Evolutionary conservation across 2,113 vertebrate genomes (phyloP).

Genomic region (Engraulis encrasicolus): DNA sequence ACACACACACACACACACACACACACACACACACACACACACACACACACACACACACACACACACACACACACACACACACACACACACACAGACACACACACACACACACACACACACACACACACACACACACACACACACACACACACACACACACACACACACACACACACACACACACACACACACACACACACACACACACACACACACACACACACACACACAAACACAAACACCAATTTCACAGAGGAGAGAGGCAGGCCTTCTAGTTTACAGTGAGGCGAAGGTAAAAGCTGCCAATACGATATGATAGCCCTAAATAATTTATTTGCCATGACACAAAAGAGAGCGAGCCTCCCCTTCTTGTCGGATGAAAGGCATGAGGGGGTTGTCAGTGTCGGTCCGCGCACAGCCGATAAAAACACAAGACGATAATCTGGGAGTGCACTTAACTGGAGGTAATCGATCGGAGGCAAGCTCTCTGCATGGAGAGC

Average conservation of each 20-base stretch:
- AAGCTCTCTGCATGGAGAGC: slow-evolving; percentile 44
- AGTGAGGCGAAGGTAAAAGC: slow-evolving; percentile 49
- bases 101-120: neutral
- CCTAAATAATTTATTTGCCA: slow-evolving; percentile 47
- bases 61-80: too few species aligned
- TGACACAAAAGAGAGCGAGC: slow-evolving; percentile 29
- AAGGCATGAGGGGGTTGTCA: slow-evolving; percentile 46
- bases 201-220: slow-evolving; percentile 11
- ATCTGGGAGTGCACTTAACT: slow-evolving; percentile 57
- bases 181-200: neutral
- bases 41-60: neutral
- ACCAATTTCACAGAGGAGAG: slow-evolving; percentile 46
- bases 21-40: too few species aligned
- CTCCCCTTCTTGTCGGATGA: slow-evolving; percentile 36
- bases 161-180: neutral
- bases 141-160: too few species aligned
- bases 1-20: too few species aligned
- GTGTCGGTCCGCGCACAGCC: slow-evolving; percentile 45
- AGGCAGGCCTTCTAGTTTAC: slow-evolving; percentile 47
- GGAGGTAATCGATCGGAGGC: slow-evolving; percentile 56
- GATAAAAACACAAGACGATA: slow-evolving; percentile 48
- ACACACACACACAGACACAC: too few species aligned
- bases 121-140: too few species aligned
- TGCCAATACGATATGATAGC: slow-evolving; percentile 51
- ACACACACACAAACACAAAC: slow-evolving; percentile 5